phyloP scores from a whole-genome alignment of 2,113 vertebrate species.

The Gymnobelideus leadbeateri region DNA sequence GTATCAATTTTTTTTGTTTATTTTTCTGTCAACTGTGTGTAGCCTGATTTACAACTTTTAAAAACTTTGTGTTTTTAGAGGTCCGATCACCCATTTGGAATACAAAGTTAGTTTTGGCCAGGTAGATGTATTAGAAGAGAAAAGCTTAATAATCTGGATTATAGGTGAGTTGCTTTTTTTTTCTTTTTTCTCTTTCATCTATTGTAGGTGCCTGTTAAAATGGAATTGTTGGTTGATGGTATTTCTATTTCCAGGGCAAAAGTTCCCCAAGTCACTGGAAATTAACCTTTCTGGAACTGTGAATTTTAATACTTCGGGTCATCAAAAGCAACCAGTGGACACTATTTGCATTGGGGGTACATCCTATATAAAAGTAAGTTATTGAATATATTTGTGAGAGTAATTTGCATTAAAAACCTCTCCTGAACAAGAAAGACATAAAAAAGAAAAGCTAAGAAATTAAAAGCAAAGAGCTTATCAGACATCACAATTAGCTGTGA shows the following conservation, averaged over 20 bases:
- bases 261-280: conserved; percentile 94
- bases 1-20: conserved; percentile 34
- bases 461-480: neutral
- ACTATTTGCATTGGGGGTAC: conserved; percentile 90
- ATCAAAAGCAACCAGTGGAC: conserved; percentile 85
- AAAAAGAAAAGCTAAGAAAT: neutral
- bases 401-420: neutral
- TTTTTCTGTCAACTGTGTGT: neutral
- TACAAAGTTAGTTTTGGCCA: conserved; percentile 93
- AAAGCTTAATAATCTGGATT: conserved; percentile 92
- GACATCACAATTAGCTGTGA: neutral
- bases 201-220: conserved; percentile 20
- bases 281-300: conserved; percentile 90
- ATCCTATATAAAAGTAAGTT: conserved; percentile 93
- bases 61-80: conserved; percentile 81
- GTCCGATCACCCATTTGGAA: conserved; percentile 89
- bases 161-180: conserved; percentile 86
- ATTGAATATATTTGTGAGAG: neutral
- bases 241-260: conserved; percentile 89
- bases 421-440: neutral
- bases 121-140: conserved; percentile 92
- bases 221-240: conserved; percentile 17
- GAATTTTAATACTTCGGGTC: conserved; percentile 85
- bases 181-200: conserved; percentile 32
- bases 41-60: conserved; percentile 28